Base-by-base conservation (phyloP, 2,797 vertebrate species). In the Ctenopoma multispine region DNA sequence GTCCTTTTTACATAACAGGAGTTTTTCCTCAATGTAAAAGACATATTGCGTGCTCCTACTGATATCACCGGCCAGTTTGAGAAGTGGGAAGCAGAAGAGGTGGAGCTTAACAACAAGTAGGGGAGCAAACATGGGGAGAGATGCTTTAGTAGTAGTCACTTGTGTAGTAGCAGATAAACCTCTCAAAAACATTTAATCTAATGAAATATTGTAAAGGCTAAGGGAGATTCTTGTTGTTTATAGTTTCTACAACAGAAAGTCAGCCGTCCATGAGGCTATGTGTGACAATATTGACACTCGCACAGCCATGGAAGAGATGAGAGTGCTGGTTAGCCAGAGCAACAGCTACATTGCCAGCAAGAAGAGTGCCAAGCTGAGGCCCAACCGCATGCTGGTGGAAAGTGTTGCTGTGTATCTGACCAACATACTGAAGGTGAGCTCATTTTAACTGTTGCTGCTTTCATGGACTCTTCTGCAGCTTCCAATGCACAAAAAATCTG, bases 21-120 rank as follows among this genome's bases (percentile, higher is more conserved):
- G 79, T 99, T 99, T 87, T 99, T 99, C 93, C 89, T 99, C 73
- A 99, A 96, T 5, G 97, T 99, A 71, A 99, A 99, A 69, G 97
- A 98, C 83, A 63, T 98, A 18, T 93, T 99, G 59, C 94, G 97
- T 8, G 79, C 93, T 48, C 94, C 97, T 0, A 89, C 92, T 0
- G 96, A 97, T 36, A 79, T 96, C 78, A 95, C 96, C 0, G 94
- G 95, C 1, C 96, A 90, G 18, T 98, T 95, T 91, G 97, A 98
- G 84, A 99, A 96, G 91, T 99, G 97, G 97, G 97, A 96, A 77
- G 82, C 75, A 0, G 93, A 90, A n/a, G 97, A 99, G 83, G 66
- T 82, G 3, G 95, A 95, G 44, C 95, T 99, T 6, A 99, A 96
- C 84, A 84, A 90, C 84, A 92, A 87, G 97, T 99, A 60, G 93